Evolutionary conservation across 2,113 vertebrate species (phyloP), one percentile per base, ranked within the genome.

Genomic region (Taurulus bubalis): DNA sequence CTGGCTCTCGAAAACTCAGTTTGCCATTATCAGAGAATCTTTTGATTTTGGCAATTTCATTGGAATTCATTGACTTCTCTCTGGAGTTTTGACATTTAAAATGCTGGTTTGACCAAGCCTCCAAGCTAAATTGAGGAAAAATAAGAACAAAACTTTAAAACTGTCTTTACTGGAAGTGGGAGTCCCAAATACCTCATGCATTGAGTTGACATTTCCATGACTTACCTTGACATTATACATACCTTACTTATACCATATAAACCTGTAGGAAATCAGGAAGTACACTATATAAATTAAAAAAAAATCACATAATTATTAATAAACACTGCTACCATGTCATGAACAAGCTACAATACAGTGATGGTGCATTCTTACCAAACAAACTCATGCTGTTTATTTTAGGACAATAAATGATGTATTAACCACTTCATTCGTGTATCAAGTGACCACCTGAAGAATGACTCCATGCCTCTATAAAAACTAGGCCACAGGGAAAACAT

Each of bases 401-500:
- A 47, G 20, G 45, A 55, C 62, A 80, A 40, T 11, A 45, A 32
- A 30, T 55, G 2, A 64, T 56, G 24, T 66, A 42, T 68, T 34
- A 42, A 58, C 68, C 28, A 30, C 60, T 81, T 26, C 8, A 16
- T 24, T 64, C 8, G n/a, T 30, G 18, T 53, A 60, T 60, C 20
- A 53, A 51, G 18, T 60, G 26, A 51, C 22, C 15, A 75, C 22
- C 40, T 72, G 28, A 24, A 34, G 15, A 77, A 40, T 20, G 28
- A 63, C 56, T n/a, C 3, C 9, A 36, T 36, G 34, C 5, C 34
- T 36, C 14, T 56, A 40, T 40, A 20, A 51, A 76, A 69, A 81
- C 66, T 26, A 66, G 77, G n/a, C 40, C 47, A 70, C 3, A 14
- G 10, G 55, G 22, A 62, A 63, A 81, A 67, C 8, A 18, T 64